Evolutionary conservation across 1,140 invertebrate species (phyloP), one percentile per base, ranked within the genome.

Genomic region (Drosophila lini): DNA sequence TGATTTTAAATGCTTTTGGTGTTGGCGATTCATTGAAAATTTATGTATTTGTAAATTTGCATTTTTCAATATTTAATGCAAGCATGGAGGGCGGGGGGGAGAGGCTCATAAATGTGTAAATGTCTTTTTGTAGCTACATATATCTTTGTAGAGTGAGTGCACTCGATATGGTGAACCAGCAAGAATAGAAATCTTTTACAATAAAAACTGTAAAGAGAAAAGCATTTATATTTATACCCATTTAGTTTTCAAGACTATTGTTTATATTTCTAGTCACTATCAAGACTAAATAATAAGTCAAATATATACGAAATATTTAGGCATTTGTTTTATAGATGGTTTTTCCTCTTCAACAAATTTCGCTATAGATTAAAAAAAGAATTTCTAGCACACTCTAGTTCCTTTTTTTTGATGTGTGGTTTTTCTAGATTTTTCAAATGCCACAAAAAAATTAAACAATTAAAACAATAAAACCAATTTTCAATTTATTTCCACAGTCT

Each of bases 1-100:
- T 86, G 82, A 88, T 86, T 86, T 88, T 82, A 88, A 82, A 88
- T 80, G 83, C 70, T 76, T 78, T 88, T 79, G 82, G 82, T 86
- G 82, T 86, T 82, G 82, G 71, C 76, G 42, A 80, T 64, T 76
- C 79, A 86, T 88, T 80, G 52, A 74, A 80, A 86, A 86, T 86
- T 80, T 42, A 88, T 86, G 82, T 74, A 82, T 80, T 86, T 88
- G 76, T 82, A 82, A 88, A 88, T 88, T 86, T 82, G 74, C 74
- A 81, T 85, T 79, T 85, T 86, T 78, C 74, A 86, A 85, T 85
- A 86, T 78, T 85, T 88, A 76, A 86, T 85, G 70, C 81, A 19
- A 36, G 6, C 47, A 48, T 8, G 5, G 25, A 28, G 32, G 42
- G 9, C 2, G 3, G 22, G 8, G 8, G 9, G 38, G 36, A 13